phyloP scores from a whole-genome alignment of 2,888 invertebrate genomes.

The Hypercompe scribonia region DNA sequence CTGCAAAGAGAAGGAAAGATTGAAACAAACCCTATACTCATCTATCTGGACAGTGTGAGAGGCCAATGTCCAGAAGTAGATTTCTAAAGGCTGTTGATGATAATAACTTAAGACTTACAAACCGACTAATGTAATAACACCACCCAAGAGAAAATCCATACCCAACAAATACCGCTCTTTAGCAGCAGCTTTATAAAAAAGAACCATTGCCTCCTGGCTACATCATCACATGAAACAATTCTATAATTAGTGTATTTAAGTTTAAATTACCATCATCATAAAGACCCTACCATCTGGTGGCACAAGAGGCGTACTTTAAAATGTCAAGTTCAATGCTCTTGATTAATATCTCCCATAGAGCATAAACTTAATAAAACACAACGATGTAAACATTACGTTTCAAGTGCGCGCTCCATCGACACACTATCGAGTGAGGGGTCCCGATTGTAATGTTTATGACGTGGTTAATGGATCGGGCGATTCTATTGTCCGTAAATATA shows the following conservation, averaged over 20 bases:
- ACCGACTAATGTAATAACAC: too few species aligned
- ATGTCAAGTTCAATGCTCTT: constrained; percentile 55
- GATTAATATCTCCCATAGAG: constrained; percentile 38
- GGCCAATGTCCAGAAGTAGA: too few species aligned
- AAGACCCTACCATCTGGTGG: constrained; percentile 41
- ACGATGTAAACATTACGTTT: constrained; percentile 41
- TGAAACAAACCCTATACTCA: too few species aligned
- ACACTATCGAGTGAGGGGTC: constrained; percentile 23
- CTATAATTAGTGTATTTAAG: background rate
- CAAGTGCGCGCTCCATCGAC: constrained; percentile 28
- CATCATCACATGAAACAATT: background rate
- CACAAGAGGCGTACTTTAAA: constrained; percentile 39
- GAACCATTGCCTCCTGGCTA: too few species aligned
- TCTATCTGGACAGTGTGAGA: too few species aligned
- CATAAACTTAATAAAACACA: constrained; percentile 26
- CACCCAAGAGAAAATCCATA: too few species aligned
- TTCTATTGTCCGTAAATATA: constrained; percentile 46
- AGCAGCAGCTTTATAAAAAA: too few species aligned
- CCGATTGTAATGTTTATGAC: constrained; percentile 47
- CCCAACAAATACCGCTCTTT: too few species aligned
- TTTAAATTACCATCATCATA: background rate
- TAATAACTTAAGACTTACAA: too few species aligned
- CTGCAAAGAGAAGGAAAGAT: too few species aligned
- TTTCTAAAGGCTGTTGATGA: too few species aligned
- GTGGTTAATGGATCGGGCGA: constrained; percentile 53